Percentiles rank a stretch among this genome's conserved stretches.
Evolutionary conservation across 2,888 invertebrate genomes (phyloP).

Genomic region (Microctonus brassicae): DNA sequence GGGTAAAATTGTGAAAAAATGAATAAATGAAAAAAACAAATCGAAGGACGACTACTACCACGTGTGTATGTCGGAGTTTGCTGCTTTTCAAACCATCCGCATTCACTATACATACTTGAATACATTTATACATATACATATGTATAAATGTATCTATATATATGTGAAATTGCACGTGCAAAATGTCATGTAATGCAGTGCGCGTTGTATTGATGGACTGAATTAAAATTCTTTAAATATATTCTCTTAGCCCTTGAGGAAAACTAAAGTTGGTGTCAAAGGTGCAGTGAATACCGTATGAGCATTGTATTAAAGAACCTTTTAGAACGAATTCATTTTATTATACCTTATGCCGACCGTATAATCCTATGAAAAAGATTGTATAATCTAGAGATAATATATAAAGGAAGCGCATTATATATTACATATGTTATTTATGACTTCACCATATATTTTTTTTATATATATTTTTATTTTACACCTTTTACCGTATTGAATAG

Average conservation of each 20-base stretch:
- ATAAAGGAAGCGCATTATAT: conserved; percentile 43
- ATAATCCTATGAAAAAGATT: conserved; percentile 31
- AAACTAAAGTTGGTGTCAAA: not conserved
- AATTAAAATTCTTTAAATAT: too few species aligned
- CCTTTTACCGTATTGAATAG: not conserved
- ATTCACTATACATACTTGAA: too few species aligned
- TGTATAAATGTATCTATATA: too few species aligned
- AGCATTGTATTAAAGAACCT: conserved; percentile 21
- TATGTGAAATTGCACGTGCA: too few species aligned
- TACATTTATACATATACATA: too few species aligned
- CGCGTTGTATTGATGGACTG: too few species aligned
- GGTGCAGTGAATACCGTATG: conserved; percentile 28
- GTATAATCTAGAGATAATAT: conserved; percentile 27
- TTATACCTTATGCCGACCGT: conserved; percentile 42
- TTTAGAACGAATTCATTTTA: conserved; percentile 28
- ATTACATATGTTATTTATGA: not conserved
- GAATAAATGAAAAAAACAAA: not conserved
- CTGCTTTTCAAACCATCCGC: too few species aligned
- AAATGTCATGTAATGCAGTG: too few species aligned
- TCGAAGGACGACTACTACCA: not conserved
- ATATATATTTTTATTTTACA: not conserved
- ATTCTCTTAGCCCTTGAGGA: too few species aligned
- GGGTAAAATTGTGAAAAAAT: not conserved
- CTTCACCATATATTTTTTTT: not conserved
- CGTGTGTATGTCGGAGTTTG: not conserved